Evolutionary conservation across 2,113 vertebrate species (phyloP).

Genomic region (Phyllopteryx taeniolatus): DNA sequence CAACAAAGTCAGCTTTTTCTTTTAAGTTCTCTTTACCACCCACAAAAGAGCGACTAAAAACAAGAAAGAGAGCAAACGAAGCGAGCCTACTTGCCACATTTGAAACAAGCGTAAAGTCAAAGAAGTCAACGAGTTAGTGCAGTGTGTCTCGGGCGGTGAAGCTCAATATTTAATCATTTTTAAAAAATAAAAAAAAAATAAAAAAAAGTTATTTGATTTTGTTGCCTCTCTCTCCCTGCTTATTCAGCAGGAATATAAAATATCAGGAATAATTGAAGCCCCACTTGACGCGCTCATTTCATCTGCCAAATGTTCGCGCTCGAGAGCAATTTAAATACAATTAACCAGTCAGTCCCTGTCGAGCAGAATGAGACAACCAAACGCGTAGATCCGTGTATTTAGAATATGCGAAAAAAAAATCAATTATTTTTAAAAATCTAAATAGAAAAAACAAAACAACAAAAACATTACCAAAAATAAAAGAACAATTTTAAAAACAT

Average conservation of each 20-base stretch:
- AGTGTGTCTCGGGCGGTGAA: background rate
- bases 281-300: conserved; percentile 21
- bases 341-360: background rate
- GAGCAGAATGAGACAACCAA: background rate
- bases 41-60: background rate
- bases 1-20: background rate
- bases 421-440: too few species aligned
- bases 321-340: background rate
- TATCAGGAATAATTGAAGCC: conserved; percentile 20
- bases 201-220: conserved; percentile 1
- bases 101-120: background rate
- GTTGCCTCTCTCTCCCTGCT: conserved; percentile 11
- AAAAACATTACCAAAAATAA: background rate
- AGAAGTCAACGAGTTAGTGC: conserved; percentile 1
- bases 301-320: conserved; percentile 12
- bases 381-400: too few species aligned
- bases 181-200: background rate
- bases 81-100: background rate
- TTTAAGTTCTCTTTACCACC: background rate
- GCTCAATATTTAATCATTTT: background rate
- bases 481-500: too few species aligned
- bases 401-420: background rate
- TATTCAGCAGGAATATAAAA: conserved; percentile 31
- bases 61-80: background rate
- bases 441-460: background rate